Evolutionary conservation across 2,113 vertebrate genomes (phyloP), one percentile per base, ranked within the genome.

Genomic region (Anseranas semipalmata): DNA sequence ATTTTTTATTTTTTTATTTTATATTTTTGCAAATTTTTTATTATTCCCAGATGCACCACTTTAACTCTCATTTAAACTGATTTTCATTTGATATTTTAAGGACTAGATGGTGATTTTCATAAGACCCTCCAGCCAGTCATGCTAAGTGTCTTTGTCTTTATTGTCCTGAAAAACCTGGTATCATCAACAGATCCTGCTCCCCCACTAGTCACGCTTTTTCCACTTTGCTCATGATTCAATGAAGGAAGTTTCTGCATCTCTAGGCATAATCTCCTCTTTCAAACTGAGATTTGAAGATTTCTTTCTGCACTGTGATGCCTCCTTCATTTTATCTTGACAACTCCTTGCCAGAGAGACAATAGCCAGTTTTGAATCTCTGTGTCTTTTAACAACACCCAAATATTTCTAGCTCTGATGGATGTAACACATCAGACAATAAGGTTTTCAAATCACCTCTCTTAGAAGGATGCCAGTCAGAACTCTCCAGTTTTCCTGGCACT

Each of bases 341-440:
- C 46, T 63, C 48, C 62, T 85, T 32, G 9, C 65, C 45, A 77
- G 80, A 89, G 67, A 90, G 75, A 83, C 82, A 92, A 83, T 5
- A 86, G 39, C 6, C 56, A 72, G 48, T 81, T 89, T 84, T 90
- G 60, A 94, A 92, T 65, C 68, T 74, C 32, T 46, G 0, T 15
- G 10, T 78, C 90, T 90, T 94, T 85, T 80, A 96, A 78, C 27
- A 87, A 35, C 75, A 85, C 27, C 72, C 55, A 58, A 91, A 62
- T 70, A 81, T 74, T 93, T 95, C 71, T 75, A 67, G 39, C 63
- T 90, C 37, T 68, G 55, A 71, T 11, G 25, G 72, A 45, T 73
- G 65, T 22, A 70, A 35, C 1, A 1, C 17, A 43, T 6, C 2
- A 86, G 75, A 88, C 28, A 90, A 77, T 22, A 73, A 88, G 25